Percentiles rank a stretch among this genome's conserved stretches.
Evolutionary conservation across 1,140 invertebrate genomes (phyloP).

Genomic region (Magallana gigas): DNA sequence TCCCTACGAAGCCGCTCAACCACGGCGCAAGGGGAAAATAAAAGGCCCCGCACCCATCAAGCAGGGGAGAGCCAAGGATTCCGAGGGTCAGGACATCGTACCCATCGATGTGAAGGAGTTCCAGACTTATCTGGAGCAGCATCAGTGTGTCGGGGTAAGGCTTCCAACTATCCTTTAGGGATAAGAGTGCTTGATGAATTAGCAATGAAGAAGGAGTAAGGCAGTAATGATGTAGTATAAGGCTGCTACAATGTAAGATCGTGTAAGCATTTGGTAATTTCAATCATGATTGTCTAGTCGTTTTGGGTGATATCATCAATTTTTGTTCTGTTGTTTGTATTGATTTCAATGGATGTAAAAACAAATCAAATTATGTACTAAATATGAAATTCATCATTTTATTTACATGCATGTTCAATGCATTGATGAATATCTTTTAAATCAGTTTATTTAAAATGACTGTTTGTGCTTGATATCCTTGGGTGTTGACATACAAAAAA

Average conservation of each 20-base stretch:
- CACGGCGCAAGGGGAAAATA: background rate
- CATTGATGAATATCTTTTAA: background rate
- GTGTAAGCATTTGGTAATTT: background rate
- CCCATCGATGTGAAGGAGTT: background rate
- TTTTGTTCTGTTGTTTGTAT: background rate
- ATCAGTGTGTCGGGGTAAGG: constrained; percentile 27
- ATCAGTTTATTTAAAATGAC: background rate
- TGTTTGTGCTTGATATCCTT: constrained; percentile 9
- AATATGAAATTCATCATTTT: too few species aligned
- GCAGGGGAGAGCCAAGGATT: constrained; percentile 12
- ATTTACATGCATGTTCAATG: background rate
- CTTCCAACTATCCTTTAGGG: too few species aligned
- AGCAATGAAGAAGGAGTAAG: background rate
- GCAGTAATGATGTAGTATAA: too few species aligned
- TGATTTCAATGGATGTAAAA: too few species aligned
- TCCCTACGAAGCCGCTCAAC: background rate
- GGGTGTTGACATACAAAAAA: background rate
- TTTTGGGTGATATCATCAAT: background rate
- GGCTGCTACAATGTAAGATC: too few species aligned
- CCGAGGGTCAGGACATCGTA: constrained; percentile 11
- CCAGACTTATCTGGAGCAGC: background rate
- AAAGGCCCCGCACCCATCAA: background rate
- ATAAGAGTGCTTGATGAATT: background rate
- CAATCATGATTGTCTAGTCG: constrained; percentile 12
- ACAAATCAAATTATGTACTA: too few species aligned